These are phyloP conservation scores for Acanthococcus lagerstroemiae DNA, from an alignment of 2,888 invertebrate genomes.

Conservation along the genomic window DNA sequence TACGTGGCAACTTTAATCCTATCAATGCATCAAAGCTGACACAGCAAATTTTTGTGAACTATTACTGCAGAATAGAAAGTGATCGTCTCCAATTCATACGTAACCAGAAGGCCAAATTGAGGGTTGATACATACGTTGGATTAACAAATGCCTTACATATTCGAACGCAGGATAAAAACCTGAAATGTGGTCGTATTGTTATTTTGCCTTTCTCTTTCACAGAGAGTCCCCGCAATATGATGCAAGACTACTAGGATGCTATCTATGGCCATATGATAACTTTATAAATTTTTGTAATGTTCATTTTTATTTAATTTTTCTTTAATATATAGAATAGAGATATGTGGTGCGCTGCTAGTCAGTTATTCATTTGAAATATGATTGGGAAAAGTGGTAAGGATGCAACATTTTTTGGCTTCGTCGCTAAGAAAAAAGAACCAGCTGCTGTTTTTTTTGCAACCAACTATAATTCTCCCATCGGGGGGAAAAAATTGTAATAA, in stretches of 20 bases:
- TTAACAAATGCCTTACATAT: constrained; percentile 16
- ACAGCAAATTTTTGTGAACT: constrained; percentile 26
- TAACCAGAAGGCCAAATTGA: constrained; percentile 8
- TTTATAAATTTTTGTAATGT: too few relatives aligned
- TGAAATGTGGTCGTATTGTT: not conserved
- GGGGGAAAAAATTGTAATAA: too few relatives aligned
- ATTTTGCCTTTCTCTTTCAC: not conserved
- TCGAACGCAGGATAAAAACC: not conserved
- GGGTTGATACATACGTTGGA: constrained; percentile 26
- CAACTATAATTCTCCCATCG: too few relatives aligned
- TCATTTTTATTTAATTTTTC: too few relatives aligned
- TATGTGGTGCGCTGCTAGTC: too few relatives aligned
- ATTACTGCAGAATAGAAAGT: constrained; percentile 19
- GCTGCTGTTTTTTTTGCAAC: too few relatives aligned
- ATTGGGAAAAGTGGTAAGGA: too few relatives aligned
- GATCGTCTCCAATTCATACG: constrained; percentile 15
- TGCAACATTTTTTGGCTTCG: too few relatives aligned
- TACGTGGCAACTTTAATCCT: constrained; percentile 21
- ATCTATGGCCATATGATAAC: too few relatives aligned
- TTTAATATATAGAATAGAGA: too few relatives aligned
- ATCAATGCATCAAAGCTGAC: constrained; percentile 25
- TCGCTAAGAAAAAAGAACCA: too few relatives aligned
- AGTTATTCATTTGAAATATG: too few relatives aligned
- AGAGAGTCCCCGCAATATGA: constrained; percentile 21
- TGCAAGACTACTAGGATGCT: constrained; percentile 17